Evolutionary conservation across 1,140 invertebrate genomes (phyloP).

Genomic region (Limonius californicus): DNA sequence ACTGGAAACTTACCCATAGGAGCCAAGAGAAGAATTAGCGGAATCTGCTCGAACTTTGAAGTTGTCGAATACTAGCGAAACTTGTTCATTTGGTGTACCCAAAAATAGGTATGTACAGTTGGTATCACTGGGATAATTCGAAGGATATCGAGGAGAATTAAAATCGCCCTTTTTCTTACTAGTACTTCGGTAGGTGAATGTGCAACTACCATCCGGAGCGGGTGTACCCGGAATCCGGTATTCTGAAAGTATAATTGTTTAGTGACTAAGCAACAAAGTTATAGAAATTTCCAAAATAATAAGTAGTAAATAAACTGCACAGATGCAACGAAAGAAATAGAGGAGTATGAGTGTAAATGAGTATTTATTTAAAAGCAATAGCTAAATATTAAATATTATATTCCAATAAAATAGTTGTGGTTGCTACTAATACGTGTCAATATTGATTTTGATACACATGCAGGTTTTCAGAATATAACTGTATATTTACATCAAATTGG

Average conservation of each 20-base stretch:
- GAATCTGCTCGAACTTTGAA: conserved; percentile 79
- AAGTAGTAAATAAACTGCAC: no score
- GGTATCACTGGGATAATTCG: conserved; percentile 89
- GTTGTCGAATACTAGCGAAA: conserved; percentile 87
- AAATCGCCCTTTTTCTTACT: conserved; percentile 84
- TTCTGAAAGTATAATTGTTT: conserved; percentile 52
- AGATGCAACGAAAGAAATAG: background rate
- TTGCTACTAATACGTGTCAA: no score
- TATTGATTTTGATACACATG: no score
- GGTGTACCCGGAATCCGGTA: conserved; percentile 93
- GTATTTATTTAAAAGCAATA: background rate
- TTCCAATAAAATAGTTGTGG: no score
- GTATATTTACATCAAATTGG: no score
- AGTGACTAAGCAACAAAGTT: background rate
- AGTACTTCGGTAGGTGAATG: conserved; percentile 85
- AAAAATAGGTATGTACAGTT: conserved; percentile 90
- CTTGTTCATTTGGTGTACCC: conserved; percentile 82
- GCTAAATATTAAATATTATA: background rate
- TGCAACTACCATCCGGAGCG: conserved; percentile 83
- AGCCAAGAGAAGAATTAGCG: conserved; percentile 56
- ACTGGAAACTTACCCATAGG: conserved; percentile 54
- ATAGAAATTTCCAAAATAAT: no score
- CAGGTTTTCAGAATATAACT: no score
- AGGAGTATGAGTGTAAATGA: conserved; percentile 1
- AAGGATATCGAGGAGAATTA: conserved; percentile 93